Conservation (phyloP, 2,888 invertebrate species). For the Chrysomela aeneicollis region DNA sequence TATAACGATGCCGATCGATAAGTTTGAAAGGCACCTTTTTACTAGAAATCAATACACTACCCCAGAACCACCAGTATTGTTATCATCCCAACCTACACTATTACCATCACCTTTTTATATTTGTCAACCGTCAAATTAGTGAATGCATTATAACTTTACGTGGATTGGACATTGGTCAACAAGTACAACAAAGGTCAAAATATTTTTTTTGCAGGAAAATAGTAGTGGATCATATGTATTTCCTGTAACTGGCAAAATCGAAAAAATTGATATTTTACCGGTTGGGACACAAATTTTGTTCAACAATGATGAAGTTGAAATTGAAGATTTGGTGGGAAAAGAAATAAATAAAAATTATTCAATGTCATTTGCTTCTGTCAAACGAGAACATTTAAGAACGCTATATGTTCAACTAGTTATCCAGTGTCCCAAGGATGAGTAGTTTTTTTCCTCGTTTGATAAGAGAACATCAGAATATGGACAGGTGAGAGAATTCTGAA, state of each 20-base stretch:
- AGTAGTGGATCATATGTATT: neutral
- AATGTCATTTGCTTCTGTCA: neutral
- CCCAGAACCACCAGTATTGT: no score
- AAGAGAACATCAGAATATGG: no score
- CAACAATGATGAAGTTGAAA: neutral
- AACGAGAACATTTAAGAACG: neutral
- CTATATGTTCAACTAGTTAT: neutral
- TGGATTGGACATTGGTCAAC: neutral
- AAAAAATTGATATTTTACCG: no score
- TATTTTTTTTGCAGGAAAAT: neutral
- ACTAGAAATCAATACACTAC: no score
- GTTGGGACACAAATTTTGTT: neutral
- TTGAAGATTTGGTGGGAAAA: neutral
- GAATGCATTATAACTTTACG: no score
- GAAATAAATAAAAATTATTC: no score
- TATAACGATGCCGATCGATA: no score
- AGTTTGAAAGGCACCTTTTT: neutral
- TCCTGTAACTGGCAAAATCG: neutral
- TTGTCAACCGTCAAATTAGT: no score
- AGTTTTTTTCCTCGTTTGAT: no score
- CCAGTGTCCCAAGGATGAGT: neutral
- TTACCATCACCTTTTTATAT: no score
- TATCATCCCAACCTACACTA: no score
- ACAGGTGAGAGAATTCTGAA: no score
- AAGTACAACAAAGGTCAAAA: neutral